phyloP scores from a whole-genome alignment of 2,113 vertebrate species.

The Ardeotis arabs region DNA sequence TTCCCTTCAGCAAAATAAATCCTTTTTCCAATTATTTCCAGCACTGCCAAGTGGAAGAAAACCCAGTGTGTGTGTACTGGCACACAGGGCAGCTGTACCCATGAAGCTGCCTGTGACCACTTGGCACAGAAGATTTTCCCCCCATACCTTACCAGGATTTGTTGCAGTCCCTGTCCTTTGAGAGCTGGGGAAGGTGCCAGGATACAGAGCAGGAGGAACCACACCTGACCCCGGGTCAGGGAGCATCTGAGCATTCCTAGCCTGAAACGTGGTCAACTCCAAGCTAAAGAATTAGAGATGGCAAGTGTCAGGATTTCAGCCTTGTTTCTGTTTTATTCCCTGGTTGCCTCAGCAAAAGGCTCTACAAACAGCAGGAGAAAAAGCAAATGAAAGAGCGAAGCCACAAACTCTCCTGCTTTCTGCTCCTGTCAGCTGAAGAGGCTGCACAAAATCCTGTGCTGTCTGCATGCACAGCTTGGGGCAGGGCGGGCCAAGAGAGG shows the following conservation, averaged over 20 bases:
- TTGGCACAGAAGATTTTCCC: rapidly evolving
- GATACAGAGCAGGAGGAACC: neutral
- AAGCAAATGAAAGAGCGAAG: neutral
- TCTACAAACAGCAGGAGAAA: neutral
- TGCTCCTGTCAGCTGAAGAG: too few relatives aligned
- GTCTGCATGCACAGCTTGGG: neutral
- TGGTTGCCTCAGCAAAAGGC: neutral
- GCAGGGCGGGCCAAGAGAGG: neutral
- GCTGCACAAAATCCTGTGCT: neutral
- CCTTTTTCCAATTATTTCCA: neutral
- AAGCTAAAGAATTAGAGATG: neutral
- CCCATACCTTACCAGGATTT: neutral
- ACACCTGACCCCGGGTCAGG: neutral
- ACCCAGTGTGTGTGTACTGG: rapidly evolving
- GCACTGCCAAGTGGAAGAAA: neutral
- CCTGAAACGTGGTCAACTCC: rapidly evolving
- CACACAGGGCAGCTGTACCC: neutral
- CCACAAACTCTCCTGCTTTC: neutral
- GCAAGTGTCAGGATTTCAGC: neutral
- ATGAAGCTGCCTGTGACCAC: neutral
- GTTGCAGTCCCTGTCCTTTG: neutral
- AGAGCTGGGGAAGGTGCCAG: neutral
- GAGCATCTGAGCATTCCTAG: neutral
- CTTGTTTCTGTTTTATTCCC: neutral
- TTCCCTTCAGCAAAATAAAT: neutral